These are phyloP conservation scores for Melolontha melolontha DNA, from an alignment of 2,888 invertebrate genomes.

Conservation along the genomic window DNA sequence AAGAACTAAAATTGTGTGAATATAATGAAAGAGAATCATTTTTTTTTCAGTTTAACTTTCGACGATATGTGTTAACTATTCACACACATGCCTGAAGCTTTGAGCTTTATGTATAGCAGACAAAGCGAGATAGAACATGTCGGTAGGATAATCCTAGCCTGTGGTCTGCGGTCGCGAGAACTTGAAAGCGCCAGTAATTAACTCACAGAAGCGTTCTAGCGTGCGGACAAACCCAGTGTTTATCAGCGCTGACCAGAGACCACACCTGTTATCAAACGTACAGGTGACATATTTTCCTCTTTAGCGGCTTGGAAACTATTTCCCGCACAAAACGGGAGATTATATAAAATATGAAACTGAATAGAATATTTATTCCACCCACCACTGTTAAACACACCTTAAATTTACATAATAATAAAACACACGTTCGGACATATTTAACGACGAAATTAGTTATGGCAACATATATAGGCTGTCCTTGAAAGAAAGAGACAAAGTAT, in stretches of 20 bases:
- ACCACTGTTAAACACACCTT: no score
- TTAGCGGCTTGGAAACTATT: not conserved
- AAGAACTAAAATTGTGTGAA: no score
- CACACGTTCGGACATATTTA: no score
- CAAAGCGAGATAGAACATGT: constrained; percentile 9
- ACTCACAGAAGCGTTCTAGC: constrained; percentile 47
- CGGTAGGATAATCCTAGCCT: constrained; percentile 31
- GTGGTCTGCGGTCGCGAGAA: constrained; percentile 30
- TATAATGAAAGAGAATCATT: no score
- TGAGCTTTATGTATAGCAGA: not conserved
- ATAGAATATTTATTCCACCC: no score
- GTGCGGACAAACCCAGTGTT: constrained; percentile 46
- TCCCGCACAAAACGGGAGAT: not conserved
- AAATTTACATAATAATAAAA: no score
- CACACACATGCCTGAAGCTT: not conserved
- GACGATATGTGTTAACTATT: not conserved
- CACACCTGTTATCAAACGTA: constrained; percentile 40
- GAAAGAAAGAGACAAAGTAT: no score
- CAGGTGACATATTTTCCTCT: constrained; percentile 40
- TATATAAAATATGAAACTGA: constrained; percentile 1
- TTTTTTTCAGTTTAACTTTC: not conserved
- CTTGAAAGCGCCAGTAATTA: constrained; percentile 49
- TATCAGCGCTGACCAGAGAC: constrained; percentile 47
- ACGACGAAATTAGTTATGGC: no score
- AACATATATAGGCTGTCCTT: no score